phyloP scores from a whole-genome alignment of 2,113 vertebrate genomes.

The Anguilla rostrata region DNA sequence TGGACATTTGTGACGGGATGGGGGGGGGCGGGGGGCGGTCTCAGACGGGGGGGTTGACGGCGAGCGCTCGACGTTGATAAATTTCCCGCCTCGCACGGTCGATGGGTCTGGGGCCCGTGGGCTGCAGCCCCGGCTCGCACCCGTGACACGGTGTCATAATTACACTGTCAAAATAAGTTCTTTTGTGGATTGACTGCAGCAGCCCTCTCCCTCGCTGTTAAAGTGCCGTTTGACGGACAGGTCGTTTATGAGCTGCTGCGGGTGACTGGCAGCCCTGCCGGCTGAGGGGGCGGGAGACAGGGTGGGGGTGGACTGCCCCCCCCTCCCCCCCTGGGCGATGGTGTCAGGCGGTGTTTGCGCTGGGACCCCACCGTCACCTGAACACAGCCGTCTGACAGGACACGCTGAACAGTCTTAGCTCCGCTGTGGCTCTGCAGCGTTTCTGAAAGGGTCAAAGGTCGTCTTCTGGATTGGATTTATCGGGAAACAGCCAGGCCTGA shows the following conservation, averaged over 20 bases:
- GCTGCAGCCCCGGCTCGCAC: slow-evolving; percentile 64
- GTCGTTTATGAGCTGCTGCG: slow-evolving; percentile 63
- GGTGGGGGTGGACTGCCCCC: slow-evolving; percentile 65
- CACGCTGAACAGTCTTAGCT: slow-evolving; percentile 56
- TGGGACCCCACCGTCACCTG: slow-evolving; percentile 68
- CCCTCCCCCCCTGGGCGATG: slow-evolving; percentile 66
- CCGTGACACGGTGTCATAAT: slow-evolving; percentile 82
- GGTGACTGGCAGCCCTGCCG: slow-evolving; percentile 77
- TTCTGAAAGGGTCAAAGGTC: slow-evolving; percentile 4
- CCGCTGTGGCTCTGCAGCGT: slow-evolving; percentile 48
- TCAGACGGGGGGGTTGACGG: slow-evolving; percentile 70
- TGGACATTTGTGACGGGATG: slow-evolving; percentile 34
- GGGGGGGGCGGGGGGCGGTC: slow-evolving; percentile 65
- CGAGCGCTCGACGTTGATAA: slow-evolving; percentile 89
- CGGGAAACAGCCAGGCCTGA: too few relatives aligned
- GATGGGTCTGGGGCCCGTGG: slow-evolving; percentile 82
- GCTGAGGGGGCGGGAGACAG: slow-evolving; percentile 66
- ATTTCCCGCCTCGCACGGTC: slow-evolving; percentile 88
- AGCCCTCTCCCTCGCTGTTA: slow-evolving; percentile 44
- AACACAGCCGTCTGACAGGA: slow-evolving; percentile 74
- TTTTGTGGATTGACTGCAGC: slow-evolving; percentile 63
- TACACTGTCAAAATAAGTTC: slow-evolving; percentile 90
- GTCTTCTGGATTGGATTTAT: too few relatives aligned
- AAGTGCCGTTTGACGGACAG: slow-evolving; percentile 78
- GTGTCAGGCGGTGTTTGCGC: slow-evolving; percentile 60